Evolutionary conservation across 2,888 invertebrate species (phyloP).

Genomic region (Dichetophora obliterata): DNA sequence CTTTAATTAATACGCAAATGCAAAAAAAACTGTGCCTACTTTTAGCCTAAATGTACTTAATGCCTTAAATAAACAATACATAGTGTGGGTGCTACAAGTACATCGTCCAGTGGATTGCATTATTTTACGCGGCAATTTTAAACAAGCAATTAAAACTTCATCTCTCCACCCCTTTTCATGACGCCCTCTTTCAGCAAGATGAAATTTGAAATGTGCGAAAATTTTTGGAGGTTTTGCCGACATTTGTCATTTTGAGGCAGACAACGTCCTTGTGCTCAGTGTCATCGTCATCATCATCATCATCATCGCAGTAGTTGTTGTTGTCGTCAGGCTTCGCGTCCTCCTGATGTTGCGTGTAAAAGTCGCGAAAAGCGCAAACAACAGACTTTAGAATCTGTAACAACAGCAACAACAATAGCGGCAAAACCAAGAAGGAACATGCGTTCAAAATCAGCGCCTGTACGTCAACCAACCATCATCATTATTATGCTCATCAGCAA

Average conservation of each 20-base stretch:
- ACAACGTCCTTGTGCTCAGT: constrained; percentile 11
- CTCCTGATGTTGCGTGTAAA: constrained; percentile 34
- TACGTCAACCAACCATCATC: constrained; percentile 12
- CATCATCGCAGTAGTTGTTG: background rate
- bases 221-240: constrained; percentile 10
- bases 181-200: background rate
- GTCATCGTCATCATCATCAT: background rate
- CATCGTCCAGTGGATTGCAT: constrained; percentile 33
- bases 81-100: background rate
- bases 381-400: constrained; percentile 37
- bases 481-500: constrained; percentile 10
- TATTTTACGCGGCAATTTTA: constrained; percentile 47
- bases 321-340: background rate
- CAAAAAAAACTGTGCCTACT: constrained; percentile 42
- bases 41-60: constrained; percentile 38
- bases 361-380: constrained; percentile 52
- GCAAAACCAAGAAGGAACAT: background rate
- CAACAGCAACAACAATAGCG: background rate
- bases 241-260: constrained; percentile 13
- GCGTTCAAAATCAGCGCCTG: constrained; percentile 4
- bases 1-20: constrained; percentile 1
- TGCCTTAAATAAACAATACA: background rate
- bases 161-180: constrained; percentile 4
- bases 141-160: constrained; percentile 49
- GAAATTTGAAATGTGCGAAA: too few relatives aligned